Percentiles rank a stretch among this genome's conserved stretches.
These are phyloP conservation scores for Lamellibrachia satsuma DNA, from an alignment of 2,888 invertebrate species.

Conservation along the genomic window DNA sequence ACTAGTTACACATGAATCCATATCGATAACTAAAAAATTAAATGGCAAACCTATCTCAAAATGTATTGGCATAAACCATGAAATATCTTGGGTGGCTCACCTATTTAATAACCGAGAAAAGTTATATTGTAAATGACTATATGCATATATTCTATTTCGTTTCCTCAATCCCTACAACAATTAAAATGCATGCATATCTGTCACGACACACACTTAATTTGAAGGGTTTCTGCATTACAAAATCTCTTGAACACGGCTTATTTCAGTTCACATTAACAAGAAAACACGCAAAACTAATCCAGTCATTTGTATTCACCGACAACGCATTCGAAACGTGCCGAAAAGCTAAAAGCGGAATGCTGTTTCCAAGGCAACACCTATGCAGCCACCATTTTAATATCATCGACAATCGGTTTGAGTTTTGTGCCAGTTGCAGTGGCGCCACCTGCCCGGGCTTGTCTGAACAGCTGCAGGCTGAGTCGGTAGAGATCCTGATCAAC, in stretches of 20 bases:
- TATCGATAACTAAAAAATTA: too few relatives aligned
- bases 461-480: slow-evolving; percentile 55
- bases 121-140: neutral
- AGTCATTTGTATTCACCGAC: neutral
- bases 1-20: too few relatives aligned
- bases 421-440: neutral
- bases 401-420: neutral
- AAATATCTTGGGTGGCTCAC: too few relatives aligned
- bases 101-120: too few relatives aligned
- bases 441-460: slow-evolving; percentile 39
- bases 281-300: neutral
- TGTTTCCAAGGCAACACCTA: neutral
- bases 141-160: neutral
- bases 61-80: too few relatives aligned
- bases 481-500: slow-evolving; percentile 57
- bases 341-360: neutral
- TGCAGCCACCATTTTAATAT: neutral
- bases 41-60: too few relatives aligned
- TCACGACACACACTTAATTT: neutral
- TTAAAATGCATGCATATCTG: neutral
- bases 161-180: neutral
- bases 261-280: neutral
- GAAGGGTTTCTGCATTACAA: neutral
- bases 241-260: neutral
- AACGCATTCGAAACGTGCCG: neutral